Base-by-base conservation (phyloP, 2,888 invertebrate genomes). In the Parnassius glacialis region DNA sequence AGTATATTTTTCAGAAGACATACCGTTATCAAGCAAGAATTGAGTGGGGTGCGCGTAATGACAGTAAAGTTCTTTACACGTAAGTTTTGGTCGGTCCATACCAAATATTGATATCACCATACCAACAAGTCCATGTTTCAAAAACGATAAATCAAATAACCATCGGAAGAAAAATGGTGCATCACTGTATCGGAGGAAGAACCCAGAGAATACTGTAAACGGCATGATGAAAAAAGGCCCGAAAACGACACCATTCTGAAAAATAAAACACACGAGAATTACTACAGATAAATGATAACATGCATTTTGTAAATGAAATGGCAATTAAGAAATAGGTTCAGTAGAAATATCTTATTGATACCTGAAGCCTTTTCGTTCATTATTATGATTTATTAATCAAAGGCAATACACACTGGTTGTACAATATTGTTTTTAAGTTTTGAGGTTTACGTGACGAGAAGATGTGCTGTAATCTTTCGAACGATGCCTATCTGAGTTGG, bases 171-270 rank as follows among this genome's bases (percentile, higher is more conserved):
- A 94, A 0, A 86, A 83, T 10, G 97, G 97, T 2, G 97, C 95
- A 72, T 97, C 97, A 71, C 93, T 93, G 72, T 96, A 93, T 74
- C 95, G 95, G 1, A 98, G 94, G 81, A 98, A 98, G 87, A 98
- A 98, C 9, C 98, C 98, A 61, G 97, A 97, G 89, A 98, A 98
- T 71, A 97, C 93, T 34, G 96, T 93, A 78, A 98, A 97, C 0
- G 98, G 98, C 81, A 97, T 94, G 67, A 96, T 94, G 74, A 95
- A 94, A 68, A 98, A 94, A 10, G 98, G 97, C 7, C 98, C 98
- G 78, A 98, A 94, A 74, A 98, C 94, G 7, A 97, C 96, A 12
- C 97, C 97, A 77, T 96, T 94, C 97, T 98, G 92, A 64, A 75
- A 68, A 0, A 56, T 34, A 57, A 10, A 59, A 60, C 25, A 20